phyloP scores from a whole-genome alignment of 2,797 vertebrate species.

The Crenichthys baileyi region DNA sequence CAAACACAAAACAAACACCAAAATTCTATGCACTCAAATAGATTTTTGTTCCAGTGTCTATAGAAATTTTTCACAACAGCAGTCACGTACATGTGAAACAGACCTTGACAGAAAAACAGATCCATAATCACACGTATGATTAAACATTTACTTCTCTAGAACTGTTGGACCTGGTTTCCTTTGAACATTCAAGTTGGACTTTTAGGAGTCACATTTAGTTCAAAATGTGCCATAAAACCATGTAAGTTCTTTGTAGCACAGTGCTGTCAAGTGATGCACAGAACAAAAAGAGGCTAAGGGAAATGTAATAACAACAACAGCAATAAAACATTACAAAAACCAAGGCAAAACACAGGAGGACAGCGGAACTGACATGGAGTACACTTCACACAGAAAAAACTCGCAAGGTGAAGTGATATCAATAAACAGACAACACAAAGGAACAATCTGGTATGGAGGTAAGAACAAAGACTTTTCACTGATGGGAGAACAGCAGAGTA shows the following conservation, averaged over 20 bases:
- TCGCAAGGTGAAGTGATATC: background rate
- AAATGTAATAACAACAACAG: background rate
- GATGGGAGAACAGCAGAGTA: background rate
- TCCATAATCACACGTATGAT: conserved; percentile 37
- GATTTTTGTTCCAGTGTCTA: background rate
- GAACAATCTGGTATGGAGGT: background rate
- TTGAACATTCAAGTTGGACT: background rate
- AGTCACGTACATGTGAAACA: conserved; percentile 33
- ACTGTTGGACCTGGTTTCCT: conserved; percentile 11
- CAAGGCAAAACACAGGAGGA: background rate
- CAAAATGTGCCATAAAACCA: background rate
- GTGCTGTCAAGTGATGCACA: background rate
- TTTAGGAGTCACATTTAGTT: background rate
- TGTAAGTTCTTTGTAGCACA: background rate
- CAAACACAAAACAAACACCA: conserved; percentile 3
- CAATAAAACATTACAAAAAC: background rate
- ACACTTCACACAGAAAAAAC: background rate
- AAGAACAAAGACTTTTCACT: too few species aligned
- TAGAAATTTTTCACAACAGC: conserved; percentile 14
- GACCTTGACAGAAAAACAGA: conserved; percentile 23
- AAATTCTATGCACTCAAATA: conserved; percentile 22
- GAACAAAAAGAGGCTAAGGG: background rate
- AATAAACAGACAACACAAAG: background rate
- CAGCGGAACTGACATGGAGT: background rate
- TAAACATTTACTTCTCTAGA: conserved; percentile 9